Evolutionary conservation across 1,140 invertebrate genomes (phyloP).

Genomic region (Neodiprion pinetum): DNA sequence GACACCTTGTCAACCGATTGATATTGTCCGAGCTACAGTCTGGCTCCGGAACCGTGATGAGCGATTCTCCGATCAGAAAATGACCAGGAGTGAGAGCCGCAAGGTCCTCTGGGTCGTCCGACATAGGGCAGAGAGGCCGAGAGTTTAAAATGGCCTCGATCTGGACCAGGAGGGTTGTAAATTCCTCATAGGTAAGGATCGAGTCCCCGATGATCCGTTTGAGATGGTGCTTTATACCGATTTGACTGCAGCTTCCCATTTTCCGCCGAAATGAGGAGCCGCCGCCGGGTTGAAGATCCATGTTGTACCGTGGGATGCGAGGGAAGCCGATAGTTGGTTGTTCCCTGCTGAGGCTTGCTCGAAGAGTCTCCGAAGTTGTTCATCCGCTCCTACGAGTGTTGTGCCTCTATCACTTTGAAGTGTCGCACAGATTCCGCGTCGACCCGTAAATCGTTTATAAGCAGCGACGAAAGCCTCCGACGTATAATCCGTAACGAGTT

Average conservation of each 20-base stretch:
- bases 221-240: no score
- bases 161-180: no score
- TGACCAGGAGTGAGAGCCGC: constrained; percentile 35
- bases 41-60: constrained; percentile 24
- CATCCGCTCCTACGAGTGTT: constrained; percentile 38
- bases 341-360: no score
- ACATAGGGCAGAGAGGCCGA: constrained; percentile 30
- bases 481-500: constrained; percentile 36
- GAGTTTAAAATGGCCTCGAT: no score
- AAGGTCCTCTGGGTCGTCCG: constrained; percentile 28
- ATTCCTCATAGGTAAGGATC: no score
- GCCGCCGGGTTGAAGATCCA: constrained; percentile 15
- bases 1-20: constrained; percentile 12
- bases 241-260: constrained; percentile 40
- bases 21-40: not conserved
- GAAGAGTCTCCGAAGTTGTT: no score
- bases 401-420: constrained; percentile 41
- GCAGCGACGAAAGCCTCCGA: constrained; percentile 43
- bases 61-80: constrained; percentile 38
- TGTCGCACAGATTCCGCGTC: constrained; percentile 30
- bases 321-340: no score
- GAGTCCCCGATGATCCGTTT: no score
- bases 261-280: constrained; percentile 39
- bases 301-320: no score
- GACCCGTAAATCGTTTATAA: constrained; percentile 41